Conservation (phyloP, 1,140 invertebrate species). For the Caenorhabditis remanei region DNA sequence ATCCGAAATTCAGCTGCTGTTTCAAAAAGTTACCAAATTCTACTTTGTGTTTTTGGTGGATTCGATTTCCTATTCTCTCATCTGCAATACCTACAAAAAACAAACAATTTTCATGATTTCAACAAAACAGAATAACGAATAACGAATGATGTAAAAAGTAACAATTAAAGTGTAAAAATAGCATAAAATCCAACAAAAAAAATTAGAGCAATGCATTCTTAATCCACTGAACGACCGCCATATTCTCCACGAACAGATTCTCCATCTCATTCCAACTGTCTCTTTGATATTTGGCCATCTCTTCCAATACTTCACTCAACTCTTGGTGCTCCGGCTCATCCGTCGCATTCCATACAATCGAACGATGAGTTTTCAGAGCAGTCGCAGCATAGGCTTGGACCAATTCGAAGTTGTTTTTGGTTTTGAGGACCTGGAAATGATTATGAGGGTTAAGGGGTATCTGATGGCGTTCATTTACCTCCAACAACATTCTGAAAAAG, state of each 20-base stretch:
- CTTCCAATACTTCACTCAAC: slow-evolving; percentile 35
- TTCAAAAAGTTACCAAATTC: too few relatives aligned
- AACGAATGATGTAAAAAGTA: slow-evolving; percentile 40
- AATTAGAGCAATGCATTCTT: slow-evolving; percentile 57
- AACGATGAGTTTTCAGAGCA: slow-evolving; percentile 87
- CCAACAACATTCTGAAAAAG: slow-evolving; percentile 86
- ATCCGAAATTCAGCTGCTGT: too few relatives aligned
- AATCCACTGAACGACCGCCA: slow-evolving; percentile 56
- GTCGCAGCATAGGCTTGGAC: slow-evolving; percentile 90
- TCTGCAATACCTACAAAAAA: too few relatives aligned
- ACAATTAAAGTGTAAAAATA: neutral
- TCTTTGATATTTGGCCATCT: neutral
- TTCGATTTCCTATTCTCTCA: too few relatives aligned
- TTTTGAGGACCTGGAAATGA: slow-evolving; percentile 80
- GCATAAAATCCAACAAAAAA: neutral
- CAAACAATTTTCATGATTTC: too few relatives aligned
- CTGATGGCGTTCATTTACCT: too few relatives aligned
- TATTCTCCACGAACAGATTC: slow-evolving; percentile 35
- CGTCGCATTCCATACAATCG: neutral
- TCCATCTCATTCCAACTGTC: slow-evolving; percentile 47
- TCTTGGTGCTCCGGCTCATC: slow-evolving; percentile 38
- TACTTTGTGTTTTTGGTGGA: too few relatives aligned
- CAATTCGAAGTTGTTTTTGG: slow-evolving; percentile 90
- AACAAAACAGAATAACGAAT: slow-evolving; percentile 5
- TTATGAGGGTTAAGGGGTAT: too few relatives aligned